Evolutionary conservation across 2,113 vertebrate genomes (phyloP), one percentile per base, ranked within the genome.

Genomic region (Larimichthys crocea): DNA sequence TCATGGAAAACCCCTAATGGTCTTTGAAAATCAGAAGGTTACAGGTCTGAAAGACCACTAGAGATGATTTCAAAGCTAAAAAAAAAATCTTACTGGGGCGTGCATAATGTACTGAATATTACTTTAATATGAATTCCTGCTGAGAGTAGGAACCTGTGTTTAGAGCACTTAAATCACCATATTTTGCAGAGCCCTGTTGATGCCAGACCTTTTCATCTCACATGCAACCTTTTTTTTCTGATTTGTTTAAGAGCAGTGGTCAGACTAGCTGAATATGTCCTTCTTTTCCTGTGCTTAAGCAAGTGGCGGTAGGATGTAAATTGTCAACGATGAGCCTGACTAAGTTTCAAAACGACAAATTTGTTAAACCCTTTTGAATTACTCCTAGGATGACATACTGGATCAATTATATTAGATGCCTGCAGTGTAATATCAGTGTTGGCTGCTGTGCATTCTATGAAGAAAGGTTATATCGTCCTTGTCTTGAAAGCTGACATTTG

Each of bases 401-500:
- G 69, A 87, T 67, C 60, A 82, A 52, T 77, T 69, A 71, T 81
- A 83, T 89, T 72, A 61, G 63, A 69, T 3, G 31, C 17, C 63
- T 67, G 64, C 60, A 35, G 79, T 75, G 52, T 83, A 83, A 86
- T 86, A 85, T 82, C 84, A 75, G 10, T 19, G 42, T 48, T 61
- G 83, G 82, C 72, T 80, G 76, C 66, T 87, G 85, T 79, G 81
- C 63, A 48, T 83, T 92, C 82, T 79, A 79, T 92, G 90, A 92
- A 85, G 91, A 95, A 95, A 95, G 94, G 93, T 93, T 95, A 92
- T 92, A 82, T 84, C 61, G 89, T 94, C 92, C 93, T 95, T 93
- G 89, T 86, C 81, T 86, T 91, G 89, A 94, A 92, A 90, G 91
- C 88, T 95, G 92, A 93, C 92, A 94, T 95, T 95, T 95, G 90